Conservation (phyloP, 2,797 vertebrate genomes). For the Enteromius argenteus region DNA sequence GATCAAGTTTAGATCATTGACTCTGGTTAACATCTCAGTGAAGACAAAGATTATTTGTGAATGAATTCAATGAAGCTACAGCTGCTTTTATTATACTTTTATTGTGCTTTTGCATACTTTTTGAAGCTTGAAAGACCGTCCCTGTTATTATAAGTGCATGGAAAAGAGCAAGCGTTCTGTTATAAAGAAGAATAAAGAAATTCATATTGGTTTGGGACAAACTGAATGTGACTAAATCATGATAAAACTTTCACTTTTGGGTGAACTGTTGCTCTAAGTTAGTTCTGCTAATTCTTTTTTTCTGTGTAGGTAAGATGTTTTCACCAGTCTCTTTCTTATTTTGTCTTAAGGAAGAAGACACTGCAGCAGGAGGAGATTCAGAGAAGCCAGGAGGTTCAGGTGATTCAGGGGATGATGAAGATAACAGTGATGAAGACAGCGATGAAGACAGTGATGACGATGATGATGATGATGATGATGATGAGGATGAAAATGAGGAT, state of each 20-base stretch:
- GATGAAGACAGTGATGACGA: conserved; percentile 71
- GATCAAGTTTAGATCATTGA: not conserved
- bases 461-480: conserved; percentile 60
- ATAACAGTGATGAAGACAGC: conserved; percentile 59
- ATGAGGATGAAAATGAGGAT: conserved; percentile 54
- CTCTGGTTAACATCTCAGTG: not conserved
- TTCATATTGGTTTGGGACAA: not conserved
- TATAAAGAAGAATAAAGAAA: not conserved
- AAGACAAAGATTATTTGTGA: not conserved
- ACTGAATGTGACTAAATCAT: not conserved
- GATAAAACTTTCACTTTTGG: not conserved
- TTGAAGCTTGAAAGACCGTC: not conserved
- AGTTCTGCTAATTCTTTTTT: not conserved
- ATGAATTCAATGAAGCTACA: not conserved
- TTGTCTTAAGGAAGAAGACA: conserved; percentile 53
- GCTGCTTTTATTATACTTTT: not conserved
- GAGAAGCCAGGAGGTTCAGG: conserved; percentile 70
- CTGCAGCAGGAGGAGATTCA: conserved; percentile 63
- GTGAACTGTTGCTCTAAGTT: conserved; percentile 8
- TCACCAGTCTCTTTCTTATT: conserved; percentile 5
- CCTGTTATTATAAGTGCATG: not conserved
- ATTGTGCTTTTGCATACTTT: not conserved
- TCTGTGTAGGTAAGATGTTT: not conserved
- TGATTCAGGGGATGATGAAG: conserved; percentile 68
- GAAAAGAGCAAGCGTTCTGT: not conserved